A percentile compares a stretch with the other conserved stretches of the same genome.
Evolutionary conservation across 1,140 invertebrate genomes (phyloP).

Genomic region (Cepaea nemoralis): DNA sequence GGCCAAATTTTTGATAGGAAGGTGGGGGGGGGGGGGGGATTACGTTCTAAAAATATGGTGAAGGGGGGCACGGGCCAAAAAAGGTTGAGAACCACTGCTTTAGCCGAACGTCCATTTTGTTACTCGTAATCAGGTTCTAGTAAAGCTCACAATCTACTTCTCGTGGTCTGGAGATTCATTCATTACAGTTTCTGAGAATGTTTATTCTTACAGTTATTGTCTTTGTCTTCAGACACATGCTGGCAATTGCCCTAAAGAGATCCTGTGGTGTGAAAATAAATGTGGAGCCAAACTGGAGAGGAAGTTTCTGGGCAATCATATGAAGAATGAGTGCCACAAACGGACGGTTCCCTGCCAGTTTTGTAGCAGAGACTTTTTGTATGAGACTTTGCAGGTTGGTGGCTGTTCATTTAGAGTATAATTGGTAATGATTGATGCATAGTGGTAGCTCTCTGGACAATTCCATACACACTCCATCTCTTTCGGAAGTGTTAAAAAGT

Average conservation of each 20-base stretch:
- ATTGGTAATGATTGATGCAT: too few species aligned
- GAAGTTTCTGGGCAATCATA: conserved; percentile 85
- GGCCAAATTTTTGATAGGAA: too few species aligned
- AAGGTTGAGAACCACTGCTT: too few species aligned
- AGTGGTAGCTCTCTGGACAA: too few species aligned
- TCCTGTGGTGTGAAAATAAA: conserved; percentile 94
- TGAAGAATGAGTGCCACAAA: conserved; percentile 88
- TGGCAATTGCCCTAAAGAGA: conserved; percentile 89
- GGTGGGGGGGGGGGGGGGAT: too few species aligned
- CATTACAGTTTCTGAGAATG: too few species aligned
- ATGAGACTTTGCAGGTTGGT: conserved; percentile 83
- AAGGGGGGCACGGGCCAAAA: too few species aligned
- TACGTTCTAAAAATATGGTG: too few species aligned
- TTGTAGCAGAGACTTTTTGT: conserved; percentile 89
- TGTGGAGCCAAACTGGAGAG: conserved; percentile 89
- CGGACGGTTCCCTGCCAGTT: conserved; percentile 88
- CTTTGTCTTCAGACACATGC: conserved; percentile 75
- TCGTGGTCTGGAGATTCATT: background rate
- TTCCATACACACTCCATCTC: too few species aligned
- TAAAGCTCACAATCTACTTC: background rate
- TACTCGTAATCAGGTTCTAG: too few species aligned
- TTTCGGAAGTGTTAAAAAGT: too few species aligned
- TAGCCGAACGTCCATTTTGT: too few species aligned
- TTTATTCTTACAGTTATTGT: background rate
- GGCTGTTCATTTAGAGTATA: background rate